Percentiles rank a stretch among this genome's conserved stretches.
phyloP scores from a whole-genome alignment of 1,140 invertebrate genomes.

The Bursaphelenchus mucronatus region DNA sequence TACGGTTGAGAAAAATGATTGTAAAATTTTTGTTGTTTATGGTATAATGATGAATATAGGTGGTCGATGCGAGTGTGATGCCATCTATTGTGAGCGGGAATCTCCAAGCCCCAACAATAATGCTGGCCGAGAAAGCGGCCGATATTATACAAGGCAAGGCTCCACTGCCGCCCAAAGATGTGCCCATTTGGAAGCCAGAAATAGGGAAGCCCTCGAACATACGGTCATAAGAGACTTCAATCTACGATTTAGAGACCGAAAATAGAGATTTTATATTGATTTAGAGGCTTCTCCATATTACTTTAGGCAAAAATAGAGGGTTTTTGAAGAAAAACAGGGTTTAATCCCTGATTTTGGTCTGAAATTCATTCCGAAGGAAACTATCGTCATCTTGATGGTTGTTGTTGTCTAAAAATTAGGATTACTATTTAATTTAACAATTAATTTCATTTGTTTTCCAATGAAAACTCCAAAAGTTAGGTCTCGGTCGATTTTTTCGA shows the following conservation, averaged over 20 bases:
- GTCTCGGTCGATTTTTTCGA: too few relatives aligned
- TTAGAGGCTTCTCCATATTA: not conserved
- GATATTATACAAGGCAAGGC: constrained; percentile 62
- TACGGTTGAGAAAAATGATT: not conserved
- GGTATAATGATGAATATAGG: constrained; percentile 42
- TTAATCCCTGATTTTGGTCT: not conserved
- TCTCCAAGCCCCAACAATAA: constrained; percentile 66
- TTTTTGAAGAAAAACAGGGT: not conserved
- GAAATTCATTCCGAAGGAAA: not conserved
- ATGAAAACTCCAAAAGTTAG: too few relatives aligned
- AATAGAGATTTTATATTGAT: constrained; percentile 1
- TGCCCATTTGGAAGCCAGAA: constrained; percentile 45
- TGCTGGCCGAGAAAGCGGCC: constrained; percentile 66
- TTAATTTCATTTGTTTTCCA: too few relatives aligned
- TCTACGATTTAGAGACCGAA: not conserved
- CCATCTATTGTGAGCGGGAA: constrained; percentile 66
- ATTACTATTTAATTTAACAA: too few relatives aligned
- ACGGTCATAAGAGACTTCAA: not conserved
- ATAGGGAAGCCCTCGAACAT: not conserved
- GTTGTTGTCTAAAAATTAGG: too few relatives aligned
- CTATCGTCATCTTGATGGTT: too few relatives aligned
- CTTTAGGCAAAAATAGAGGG: not conserved
- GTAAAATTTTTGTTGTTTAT: constrained; percentile 10
- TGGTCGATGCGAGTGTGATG: constrained; percentile 67
- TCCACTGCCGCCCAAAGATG: constrained; percentile 38